phyloP scores from a whole-genome alignment of 2,797 vertebrate genomes.

The Gallinago nigripennis region DNA sequence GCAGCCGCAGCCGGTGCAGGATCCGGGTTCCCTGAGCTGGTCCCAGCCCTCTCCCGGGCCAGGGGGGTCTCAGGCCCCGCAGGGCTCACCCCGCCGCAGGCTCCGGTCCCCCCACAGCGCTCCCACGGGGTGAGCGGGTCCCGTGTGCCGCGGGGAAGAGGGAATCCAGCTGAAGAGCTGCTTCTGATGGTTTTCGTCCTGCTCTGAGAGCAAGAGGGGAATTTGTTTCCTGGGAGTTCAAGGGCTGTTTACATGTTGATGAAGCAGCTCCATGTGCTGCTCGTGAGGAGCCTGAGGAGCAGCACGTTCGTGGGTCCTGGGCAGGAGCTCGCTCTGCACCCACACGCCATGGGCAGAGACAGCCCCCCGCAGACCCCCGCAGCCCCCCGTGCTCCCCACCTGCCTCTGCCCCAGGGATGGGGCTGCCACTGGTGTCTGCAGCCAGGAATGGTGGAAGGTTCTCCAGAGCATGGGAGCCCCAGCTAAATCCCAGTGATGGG shows the following conservation, averaged over 20 bases:
- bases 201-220: background rate
- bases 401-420: fast-evolving
- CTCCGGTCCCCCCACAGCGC: fast-evolving
- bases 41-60: background rate
- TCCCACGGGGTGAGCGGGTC: background rate
- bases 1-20: background rate
- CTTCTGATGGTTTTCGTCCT: background rate
- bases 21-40: background rate
- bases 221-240: background rate
- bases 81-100: fast-evolving
- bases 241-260: constrained; percentile 6
- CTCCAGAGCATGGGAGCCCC: fast-evolving
- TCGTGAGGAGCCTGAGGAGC: background rate
- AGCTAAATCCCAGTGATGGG: fast-evolving
- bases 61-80: fast-evolving
- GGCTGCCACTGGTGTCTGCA: background rate
- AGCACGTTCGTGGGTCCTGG: background rate
- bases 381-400: background rate
- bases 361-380: fast-evolving
- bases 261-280: background rate
- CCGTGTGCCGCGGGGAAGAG: fast-evolving
- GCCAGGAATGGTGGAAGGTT: fast-evolving
- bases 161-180: background rate
- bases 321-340: background rate
- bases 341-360: fast-evolving